Percentiles rank a stretch among this genome's conserved stretches.
Conservation (phyloP, 2,888 invertebrate genomes). For the Lacanobia wlatinum region DNA sequence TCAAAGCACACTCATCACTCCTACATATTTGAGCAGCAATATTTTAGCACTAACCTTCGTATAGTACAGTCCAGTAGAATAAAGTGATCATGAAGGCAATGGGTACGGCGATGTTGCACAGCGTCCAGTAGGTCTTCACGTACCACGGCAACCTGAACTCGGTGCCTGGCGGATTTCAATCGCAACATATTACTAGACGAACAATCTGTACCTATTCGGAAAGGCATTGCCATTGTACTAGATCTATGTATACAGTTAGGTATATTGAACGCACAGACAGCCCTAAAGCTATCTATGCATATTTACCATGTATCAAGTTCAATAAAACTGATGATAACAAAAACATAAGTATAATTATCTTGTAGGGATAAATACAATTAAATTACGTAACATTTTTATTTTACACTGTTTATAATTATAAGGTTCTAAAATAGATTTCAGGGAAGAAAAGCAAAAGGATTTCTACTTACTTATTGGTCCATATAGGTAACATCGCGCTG, state of each 20-base stretch:
- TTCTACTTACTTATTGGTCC: constrained; percentile 86
- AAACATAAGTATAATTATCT: neutral
- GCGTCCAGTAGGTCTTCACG: constrained; percentile 84
- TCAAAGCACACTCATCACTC: no score
- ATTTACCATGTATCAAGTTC: neutral
- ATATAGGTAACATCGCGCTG: constrained; percentile 80
- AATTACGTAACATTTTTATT: constrained; percentile 2
- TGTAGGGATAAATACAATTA: neutral
- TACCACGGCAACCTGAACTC: constrained; percentile 85
- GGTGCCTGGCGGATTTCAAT: constrained; percentile 74
- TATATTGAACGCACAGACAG: neutral
- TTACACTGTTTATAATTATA: neutral
- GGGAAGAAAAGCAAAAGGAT: neutral
- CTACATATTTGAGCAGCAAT: neutral
- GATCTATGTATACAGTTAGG: neutral
- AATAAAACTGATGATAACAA: constrained; percentile 10
- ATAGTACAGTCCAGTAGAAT: constrained; percentile 87
- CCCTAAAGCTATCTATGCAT: constrained; percentile 5
- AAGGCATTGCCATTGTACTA: constrained; percentile 5
- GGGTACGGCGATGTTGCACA: constrained; percentile 84
- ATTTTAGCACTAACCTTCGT: constrained; percentile 74
- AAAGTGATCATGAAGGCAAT: constrained; percentile 86
- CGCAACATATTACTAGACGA: constrained; percentile 34
- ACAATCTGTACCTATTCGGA: neutral
- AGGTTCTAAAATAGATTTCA: neutral